Evolutionary conservation across 1,140 invertebrate species (phyloP).

Genomic region (Papilio xuthus): DNA sequence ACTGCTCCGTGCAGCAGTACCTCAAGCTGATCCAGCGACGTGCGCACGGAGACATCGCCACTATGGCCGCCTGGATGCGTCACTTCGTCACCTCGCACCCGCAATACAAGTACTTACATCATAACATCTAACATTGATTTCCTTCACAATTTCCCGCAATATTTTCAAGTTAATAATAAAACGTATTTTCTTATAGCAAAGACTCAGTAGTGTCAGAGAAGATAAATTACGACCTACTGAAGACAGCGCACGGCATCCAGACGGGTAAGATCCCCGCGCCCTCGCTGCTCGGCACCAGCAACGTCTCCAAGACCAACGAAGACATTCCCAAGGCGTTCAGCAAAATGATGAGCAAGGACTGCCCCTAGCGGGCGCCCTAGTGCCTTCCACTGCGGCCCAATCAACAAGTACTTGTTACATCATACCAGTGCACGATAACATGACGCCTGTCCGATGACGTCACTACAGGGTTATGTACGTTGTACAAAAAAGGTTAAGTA

Average conservation of each 20-base stretch:
- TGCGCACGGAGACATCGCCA: constrained; percentile 92
- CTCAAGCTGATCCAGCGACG: constrained; percentile 95
- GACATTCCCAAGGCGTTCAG: constrained; percentile 88
- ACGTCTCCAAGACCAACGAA: constrained; percentile 89
- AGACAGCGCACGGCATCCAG: constrained; percentile 88
- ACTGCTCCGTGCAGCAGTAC: constrained; percentile 98
- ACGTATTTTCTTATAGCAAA: constrained; percentile 80
- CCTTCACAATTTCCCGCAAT: neutral
- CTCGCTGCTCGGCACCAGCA: constrained; percentile 87
- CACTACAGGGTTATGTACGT: neutral
- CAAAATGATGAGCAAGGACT: constrained; percentile 81
- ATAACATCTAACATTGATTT: neutral
- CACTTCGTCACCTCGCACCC: constrained; percentile 94
- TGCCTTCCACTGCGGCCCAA: constrained; percentile 38
- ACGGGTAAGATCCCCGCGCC: constrained; percentile 87
- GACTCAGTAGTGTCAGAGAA: constrained; percentile 94
- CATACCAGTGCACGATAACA: constrained; percentile 1
- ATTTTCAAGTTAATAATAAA: neutral
- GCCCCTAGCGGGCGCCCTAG: constrained; percentile 55
- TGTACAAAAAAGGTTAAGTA: neutral
- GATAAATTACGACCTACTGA: constrained; percentile 97
- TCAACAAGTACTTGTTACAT: constrained; percentile 18
- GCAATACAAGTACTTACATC: constrained; percentile 89
- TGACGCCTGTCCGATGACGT: constrained; percentile 5
- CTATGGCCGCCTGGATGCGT: constrained; percentile 96